A percentile compares a stretch with the other conserved stretches of the same genome.
phyloP scores from a whole-genome alignment of 2,797 vertebrate species.

The Hemitrygon akajei region DNA sequence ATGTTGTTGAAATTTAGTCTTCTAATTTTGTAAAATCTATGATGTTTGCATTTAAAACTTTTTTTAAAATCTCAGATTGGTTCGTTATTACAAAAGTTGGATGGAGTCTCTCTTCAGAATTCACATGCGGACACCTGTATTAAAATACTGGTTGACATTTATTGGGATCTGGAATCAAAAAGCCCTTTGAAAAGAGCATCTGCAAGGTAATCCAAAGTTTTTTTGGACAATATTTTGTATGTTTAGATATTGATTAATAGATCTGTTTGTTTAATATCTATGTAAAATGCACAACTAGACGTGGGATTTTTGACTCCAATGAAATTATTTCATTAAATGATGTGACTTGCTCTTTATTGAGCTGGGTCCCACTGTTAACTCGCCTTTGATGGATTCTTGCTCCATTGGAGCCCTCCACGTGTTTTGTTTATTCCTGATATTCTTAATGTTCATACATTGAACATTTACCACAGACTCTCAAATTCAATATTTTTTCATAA shows the following conservation, averaged over 20 bases:
- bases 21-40: neutral
- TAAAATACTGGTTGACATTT: constrained; percentile 65
- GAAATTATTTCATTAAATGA: neutral
- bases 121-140: constrained; percentile 65
- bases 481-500: neutral
- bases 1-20: neutral
- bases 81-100: constrained; percentile 63
- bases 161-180: constrained; percentile 68
- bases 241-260: no score
- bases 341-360: neutral
- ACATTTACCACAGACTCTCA: neutral
- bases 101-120: constrained; percentile 48
- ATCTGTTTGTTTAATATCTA: neutral
- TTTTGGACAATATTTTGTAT: neutral
- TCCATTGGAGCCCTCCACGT: neutral
- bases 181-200: constrained; percentile 81
- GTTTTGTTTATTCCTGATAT: neutral
- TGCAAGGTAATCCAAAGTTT: constrained; percentile 65
- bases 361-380: neutral
- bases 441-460: neutral
- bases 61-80: constrained; percentile 58
- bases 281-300: neutral
- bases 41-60: neutral
- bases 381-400: neutral
- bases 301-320: neutral